These are phyloP conservation scores for Drosophila teissieri DNA, from an alignment of 1,140 invertebrate species.

Conservation along the genomic window DNA sequence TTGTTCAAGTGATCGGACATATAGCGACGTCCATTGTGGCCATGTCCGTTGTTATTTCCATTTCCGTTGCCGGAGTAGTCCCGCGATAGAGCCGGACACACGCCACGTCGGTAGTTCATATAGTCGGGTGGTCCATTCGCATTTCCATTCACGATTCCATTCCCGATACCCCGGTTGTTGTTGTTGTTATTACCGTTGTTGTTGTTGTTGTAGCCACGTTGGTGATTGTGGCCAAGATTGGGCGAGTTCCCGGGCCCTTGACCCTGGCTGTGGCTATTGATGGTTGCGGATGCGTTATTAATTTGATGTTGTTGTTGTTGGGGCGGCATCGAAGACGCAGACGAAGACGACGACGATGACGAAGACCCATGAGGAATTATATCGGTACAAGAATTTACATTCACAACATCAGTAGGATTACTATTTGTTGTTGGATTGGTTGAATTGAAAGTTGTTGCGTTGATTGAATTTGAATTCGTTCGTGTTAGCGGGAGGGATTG, in stretches of 20 bases:
- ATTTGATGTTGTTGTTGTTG: constrained; percentile 62
- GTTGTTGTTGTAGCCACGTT: constrained; percentile 62
- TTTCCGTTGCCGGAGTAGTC: constrained; percentile 47
- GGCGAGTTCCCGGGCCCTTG: constrained; percentile 45
- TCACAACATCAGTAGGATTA: constrained; percentile 83
- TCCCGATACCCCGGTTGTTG: constrained; percentile 38
- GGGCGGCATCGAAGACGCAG: constrained; percentile 40
- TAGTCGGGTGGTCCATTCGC: constrained; percentile 61
- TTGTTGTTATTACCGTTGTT: constrained; percentile 33
- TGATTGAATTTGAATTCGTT: constrained; percentile 82
- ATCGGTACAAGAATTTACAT: constrained; percentile 85
- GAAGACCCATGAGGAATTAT: constrained; percentile 82
- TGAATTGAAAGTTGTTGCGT: constrained; percentile 81
- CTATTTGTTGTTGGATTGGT: constrained; percentile 84
- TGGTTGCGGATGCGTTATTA: constrained; percentile 68
- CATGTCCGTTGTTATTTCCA: constrained; percentile 33
- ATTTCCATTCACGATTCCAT: constrained; percentile 48
- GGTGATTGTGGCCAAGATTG: constrained; percentile 57
- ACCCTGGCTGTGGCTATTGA: constrained; percentile 72
- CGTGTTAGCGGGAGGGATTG: constrained; percentile 84
- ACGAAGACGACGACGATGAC: constrained; percentile 57
- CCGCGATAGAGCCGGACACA: constrained; percentile 52
- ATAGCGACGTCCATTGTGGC: constrained; percentile 44
- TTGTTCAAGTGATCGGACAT: constrained; percentile 54
- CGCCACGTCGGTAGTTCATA: constrained; percentile 62